Percentiles rank a stretch among this genome's conserved stretches.
Evolutionary conservation across 53 echinoderm and acorn worm genomes (phyloP).

Genomic region (Glandiceps talaboti): DNA sequence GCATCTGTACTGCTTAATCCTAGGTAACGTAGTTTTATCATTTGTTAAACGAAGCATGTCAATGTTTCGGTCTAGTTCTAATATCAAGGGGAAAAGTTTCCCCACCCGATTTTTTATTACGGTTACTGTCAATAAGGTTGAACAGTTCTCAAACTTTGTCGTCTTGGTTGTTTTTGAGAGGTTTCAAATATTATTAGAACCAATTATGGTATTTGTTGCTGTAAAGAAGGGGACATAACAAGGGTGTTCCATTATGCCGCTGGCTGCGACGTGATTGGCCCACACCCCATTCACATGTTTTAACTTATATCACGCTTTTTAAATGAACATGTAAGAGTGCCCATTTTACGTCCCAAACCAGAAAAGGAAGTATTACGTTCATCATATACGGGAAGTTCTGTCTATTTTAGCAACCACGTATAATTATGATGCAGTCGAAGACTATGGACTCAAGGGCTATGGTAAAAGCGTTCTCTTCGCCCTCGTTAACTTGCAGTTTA

Average conservation of each 20-base stretch:
- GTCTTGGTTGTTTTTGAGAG: no score
- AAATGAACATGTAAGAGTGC: background rate
- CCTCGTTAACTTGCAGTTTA: background rate
- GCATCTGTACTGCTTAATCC: no score
- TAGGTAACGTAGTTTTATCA: no score
- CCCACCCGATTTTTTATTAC: no score
- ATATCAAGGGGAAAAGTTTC: no score
- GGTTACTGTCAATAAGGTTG: no score
- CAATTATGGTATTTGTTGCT: no score
- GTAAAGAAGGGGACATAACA: background rate
- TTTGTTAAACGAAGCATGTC: no score
- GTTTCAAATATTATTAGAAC: no score
- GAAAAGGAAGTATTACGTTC: background rate
- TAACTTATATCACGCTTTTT: background rate
- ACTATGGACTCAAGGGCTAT: background rate
- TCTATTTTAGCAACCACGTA: background rate
- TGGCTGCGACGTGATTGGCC: background rate
- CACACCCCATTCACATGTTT: background rate
- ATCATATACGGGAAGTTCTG: background rate
- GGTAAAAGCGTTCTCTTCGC: background rate
- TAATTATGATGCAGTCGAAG: background rate
- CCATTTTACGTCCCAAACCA: background rate
- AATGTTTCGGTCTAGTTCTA: no score
- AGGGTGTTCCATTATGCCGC: background rate
- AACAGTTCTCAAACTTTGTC: no score